Base-by-base conservation (phyloP, 2,113 vertebrate genomes). In the Corythoichthys intestinalis region DNA sequence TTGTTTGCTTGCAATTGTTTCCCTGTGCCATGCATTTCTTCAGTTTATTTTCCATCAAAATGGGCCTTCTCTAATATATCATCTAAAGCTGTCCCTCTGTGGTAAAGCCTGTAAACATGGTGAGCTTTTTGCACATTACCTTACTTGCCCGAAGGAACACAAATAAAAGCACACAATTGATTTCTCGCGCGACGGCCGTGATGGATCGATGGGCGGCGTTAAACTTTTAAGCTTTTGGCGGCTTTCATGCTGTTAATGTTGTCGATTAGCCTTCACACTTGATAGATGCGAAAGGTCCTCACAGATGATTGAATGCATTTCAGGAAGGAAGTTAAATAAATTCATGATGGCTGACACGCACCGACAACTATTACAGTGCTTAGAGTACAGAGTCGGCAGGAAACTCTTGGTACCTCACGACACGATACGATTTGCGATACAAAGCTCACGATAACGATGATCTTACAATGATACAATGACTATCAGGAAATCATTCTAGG, bases 191-290 rank as follows among this genome's bases (percentile, higher is more conserved):
- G 28, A 37, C 28, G 35, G 56, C 11, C 9, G 56, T 58, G 34
- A 56, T 56, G 28, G 53, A 58, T 58, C 28, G 34, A 58, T 58
- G 6, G 56, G 34, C 56, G 56, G 34, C 12, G 35, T 37, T 58
- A 6, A 37, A 57, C 11, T 37, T 54, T 58, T 58, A 37, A 58
- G 56, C 34, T 58, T 37, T 37, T 37, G 56, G 12, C 34, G 10
- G 56, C 56, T 58, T 58, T 58, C 11, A 58, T 58, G 34, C 13
- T 37, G 34, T 58, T 58, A 58, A 58, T 37, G 56, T 14, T 14
- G 56, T 58, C 34, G 56, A 58, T 58, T 58, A 58, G 34, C 54
- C 54, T 35, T 57, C 54, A 57, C 54, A 35, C 54, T 35, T 57
- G 54, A 57, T 57, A 4, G 54, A 57, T 57, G 54, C 5, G 28